Conservation (phyloP, 2,797 vertebrate genomes). For the Gallinago nigripennis region DNA sequence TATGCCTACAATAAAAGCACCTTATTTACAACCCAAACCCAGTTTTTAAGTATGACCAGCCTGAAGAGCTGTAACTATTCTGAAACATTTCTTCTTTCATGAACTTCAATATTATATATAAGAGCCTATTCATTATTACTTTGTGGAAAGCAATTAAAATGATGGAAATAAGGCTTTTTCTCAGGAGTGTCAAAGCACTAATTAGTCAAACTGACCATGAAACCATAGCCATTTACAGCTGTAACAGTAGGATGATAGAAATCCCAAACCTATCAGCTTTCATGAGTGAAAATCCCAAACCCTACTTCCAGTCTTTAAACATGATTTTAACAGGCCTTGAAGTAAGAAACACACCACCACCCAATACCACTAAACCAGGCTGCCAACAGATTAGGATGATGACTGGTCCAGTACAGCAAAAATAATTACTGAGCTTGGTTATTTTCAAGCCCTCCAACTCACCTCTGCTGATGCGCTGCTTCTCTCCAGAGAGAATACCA, state of each 20-base stretch:
- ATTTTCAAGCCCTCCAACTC: not conserved
- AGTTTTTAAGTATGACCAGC: not conserved
- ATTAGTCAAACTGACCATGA: not conserved
- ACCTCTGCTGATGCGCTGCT: conserved; percentile 96
- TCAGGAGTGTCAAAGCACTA: not conserved
- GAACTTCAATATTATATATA: not conserved
- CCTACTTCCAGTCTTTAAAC: not conserved
- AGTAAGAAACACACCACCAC: not conserved
- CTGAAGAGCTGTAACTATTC: not conserved
- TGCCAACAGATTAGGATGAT: not conserved
- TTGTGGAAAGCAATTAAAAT: not conserved
- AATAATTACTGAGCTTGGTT: not conserved
- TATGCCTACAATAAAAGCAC: not conserved
- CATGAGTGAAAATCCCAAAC: not conserved
- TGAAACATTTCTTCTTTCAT: not conserved
- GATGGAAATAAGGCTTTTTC: not conserved
- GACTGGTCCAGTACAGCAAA: not conserved
- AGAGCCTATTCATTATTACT: not conserved
- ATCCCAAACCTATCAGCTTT: not conserved
- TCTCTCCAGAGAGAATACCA: conserved; percentile 96
- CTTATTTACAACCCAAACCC: not conserved
- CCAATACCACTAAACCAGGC: not conserved
- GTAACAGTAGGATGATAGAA: not conserved
- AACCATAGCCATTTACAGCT: not conserved
- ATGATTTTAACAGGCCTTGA: not conserved